Percentiles rank a stretch among this genome's conserved stretches.
phyloP scores from a whole-genome alignment of 2,113 vertebrate species.

The Syngnathus floridae region DNA sequence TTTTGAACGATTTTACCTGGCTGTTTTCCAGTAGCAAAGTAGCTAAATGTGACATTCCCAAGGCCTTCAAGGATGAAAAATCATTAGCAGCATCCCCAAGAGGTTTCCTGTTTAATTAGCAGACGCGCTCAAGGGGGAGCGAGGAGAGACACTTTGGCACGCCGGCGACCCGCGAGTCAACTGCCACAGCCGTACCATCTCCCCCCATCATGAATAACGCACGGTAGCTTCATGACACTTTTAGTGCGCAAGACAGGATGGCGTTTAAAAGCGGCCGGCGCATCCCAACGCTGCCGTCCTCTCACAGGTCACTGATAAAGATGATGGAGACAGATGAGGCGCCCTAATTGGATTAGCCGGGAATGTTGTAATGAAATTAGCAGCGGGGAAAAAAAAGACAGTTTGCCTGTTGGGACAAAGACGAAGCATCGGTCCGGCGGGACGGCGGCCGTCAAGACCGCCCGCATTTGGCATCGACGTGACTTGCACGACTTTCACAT shows the following conservation, averaged over 20 bases:
- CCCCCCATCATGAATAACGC: constrained; percentile 42
- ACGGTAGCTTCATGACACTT: constrained; percentile 46
- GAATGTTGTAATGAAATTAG: constrained; percentile 48
- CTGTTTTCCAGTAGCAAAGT: constrained; percentile 19
- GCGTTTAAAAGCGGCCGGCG: constrained; percentile 27
- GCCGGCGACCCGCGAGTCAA: constrained; percentile 42
- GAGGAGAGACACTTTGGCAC: constrained; percentile 13
- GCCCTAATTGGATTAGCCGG: constrained; percentile 44
- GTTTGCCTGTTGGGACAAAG: constrained; percentile 19
- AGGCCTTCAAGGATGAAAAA: constrained; percentile 35
- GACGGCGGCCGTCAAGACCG: not conserved
- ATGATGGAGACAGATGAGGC: constrained; percentile 55
- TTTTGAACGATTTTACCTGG: constrained; percentile 2
- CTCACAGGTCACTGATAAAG: constrained; percentile 53
- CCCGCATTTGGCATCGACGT: not conserved
- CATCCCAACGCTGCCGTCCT: constrained; percentile 34
- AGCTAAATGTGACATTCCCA: constrained; percentile 14
- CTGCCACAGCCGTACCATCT: constrained; percentile 38
- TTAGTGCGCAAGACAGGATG: constrained; percentile 30
- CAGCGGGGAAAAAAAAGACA: constrained; percentile 13
- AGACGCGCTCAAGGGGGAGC: constrained; percentile 30
- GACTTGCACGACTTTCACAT: not conserved
- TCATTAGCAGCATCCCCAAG: constrained; percentile 25
- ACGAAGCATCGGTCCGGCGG: constrained; percentile 7
- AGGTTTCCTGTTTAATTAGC: constrained; percentile 47